A percentile compares a stretch with the other conserved stretches of the same genome.
phyloP scores from a whole-genome alignment of 1,140 invertebrate genomes.

The Leguminivora glycinivorella region DNA sequence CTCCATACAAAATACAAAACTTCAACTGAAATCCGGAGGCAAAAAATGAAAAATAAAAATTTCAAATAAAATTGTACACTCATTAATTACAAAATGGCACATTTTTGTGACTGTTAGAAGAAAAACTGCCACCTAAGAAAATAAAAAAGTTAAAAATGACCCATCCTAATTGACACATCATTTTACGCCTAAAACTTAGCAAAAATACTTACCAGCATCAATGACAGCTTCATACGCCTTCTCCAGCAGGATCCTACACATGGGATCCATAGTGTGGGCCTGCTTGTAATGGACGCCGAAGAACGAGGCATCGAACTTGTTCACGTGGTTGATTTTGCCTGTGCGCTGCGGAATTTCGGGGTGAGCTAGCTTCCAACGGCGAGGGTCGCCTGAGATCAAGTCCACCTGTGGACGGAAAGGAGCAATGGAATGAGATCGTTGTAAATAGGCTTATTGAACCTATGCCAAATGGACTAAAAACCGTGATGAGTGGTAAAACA shows the following conservation, averaged over 20 bases:
- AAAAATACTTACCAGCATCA: constrained; percentile 86
- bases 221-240: constrained; percentile 92
- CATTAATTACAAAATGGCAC: too few relatives aligned
- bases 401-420: constrained; percentile 81
- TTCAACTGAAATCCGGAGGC: too few relatives aligned
- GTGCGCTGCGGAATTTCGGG: constrained; percentile 85
- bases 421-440: not conserved
- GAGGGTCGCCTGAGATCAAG: constrained; percentile 87
- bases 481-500: too few relatives aligned
- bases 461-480: too few relatives aligned
- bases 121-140: too few relatives aligned
- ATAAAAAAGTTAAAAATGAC: too few relatives aligned
- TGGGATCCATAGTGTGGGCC: constrained; percentile 93
- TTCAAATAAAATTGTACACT: too few relatives aligned
- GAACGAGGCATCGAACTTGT: constrained; percentile 91
- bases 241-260: constrained; percentile 91
- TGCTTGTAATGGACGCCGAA: constrained; percentile 91
- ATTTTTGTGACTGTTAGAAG: too few relatives aligned
- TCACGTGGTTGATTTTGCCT: constrained; percentile 89
- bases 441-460: too few relatives aligned
- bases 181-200: not conserved
- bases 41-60: too few relatives aligned
- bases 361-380: constrained; percentile 86
- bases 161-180: not conserved
- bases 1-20: too few relatives aligned